Percentiles rank a stretch among this genome's conserved stretches.
Conservation (phyloP, 2,888 invertebrate species). For the Chrysina gloriosa region DNA sequence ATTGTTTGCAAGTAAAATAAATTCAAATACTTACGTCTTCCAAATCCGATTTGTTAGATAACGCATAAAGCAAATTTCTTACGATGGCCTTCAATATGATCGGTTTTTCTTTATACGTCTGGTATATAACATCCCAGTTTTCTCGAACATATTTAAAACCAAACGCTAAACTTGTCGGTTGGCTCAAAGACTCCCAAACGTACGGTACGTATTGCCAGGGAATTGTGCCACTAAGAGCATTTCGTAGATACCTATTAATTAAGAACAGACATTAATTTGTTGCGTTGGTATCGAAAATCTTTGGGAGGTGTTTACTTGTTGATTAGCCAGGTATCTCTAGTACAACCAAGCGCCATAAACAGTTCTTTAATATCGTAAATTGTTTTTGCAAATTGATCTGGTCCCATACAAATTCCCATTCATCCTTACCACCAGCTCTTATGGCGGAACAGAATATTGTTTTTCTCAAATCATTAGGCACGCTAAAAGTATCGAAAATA, state of each 20-base stretch:
- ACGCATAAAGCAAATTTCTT: constrained; percentile 59
- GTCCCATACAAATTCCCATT: constrained; percentile 79
- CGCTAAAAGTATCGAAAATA: constrained; percentile 61
- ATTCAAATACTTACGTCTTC: constrained; percentile 59
- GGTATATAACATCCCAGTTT: constrained; percentile 60
- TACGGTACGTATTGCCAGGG: constrained; percentile 59
- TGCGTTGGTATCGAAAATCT: background rate
- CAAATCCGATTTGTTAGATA: constrained; percentile 61
- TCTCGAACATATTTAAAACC: constrained; percentile 60
- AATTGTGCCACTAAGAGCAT: constrained; percentile 58
- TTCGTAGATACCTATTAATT: constrained; percentile 59
- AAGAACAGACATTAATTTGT: background rate
- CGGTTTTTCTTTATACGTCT: constrained; percentile 57
- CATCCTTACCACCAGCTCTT: constrained; percentile 71
- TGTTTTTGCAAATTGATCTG: constrained; percentile 59
- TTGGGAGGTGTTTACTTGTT: constrained; percentile 61
- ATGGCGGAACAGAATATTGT: constrained; percentile 74
- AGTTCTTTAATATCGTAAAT: constrained; percentile 55
- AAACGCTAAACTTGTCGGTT: constrained; percentile 58
- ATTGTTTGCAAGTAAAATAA: background rate
- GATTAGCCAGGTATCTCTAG: constrained; percentile 67
- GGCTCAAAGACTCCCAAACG: constrained; percentile 61
- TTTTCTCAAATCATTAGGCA: constrained; percentile 74
- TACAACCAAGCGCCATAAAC: constrained; percentile 67
- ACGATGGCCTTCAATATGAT: constrained; percentile 59